These are phyloP conservation scores for Holotrichia oblita DNA, from an alignment of 1,140 invertebrate genomes.

Conservation along the genomic window DNA sequence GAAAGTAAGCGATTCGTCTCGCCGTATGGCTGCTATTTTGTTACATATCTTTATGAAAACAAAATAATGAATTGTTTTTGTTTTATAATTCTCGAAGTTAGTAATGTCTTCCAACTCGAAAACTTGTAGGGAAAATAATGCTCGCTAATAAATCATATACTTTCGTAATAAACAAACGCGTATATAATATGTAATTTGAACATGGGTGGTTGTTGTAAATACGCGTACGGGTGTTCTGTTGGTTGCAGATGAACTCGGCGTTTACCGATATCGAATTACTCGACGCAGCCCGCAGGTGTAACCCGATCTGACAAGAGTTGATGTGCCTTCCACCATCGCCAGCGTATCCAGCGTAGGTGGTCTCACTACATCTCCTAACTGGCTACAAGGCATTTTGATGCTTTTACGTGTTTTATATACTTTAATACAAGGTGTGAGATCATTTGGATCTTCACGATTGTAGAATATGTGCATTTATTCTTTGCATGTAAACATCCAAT, in stretches of 20 bases:
- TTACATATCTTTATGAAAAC: neutral
- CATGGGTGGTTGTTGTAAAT: conserved; percentile 42
- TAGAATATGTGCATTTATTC: neutral
- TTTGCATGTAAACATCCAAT: neutral
- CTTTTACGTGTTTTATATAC: conserved; percentile 35
- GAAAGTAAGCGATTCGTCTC: no score
- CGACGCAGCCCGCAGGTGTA: conserved; percentile 54
- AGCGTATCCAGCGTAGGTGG: conserved; percentile 42
- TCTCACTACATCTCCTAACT: conserved; percentile 34
- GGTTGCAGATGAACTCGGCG: conserved; percentile 48
- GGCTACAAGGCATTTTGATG: conserved; percentile 41
- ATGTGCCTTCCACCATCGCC: conserved; percentile 38
- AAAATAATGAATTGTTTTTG: neutral
- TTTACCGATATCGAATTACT: conserved; percentile 51
- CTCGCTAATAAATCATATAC: conserved; percentile 20
- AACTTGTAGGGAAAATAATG: neutral
- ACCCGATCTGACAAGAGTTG: conserved; percentile 48
- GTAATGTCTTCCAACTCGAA: neutral
- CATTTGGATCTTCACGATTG: neutral
- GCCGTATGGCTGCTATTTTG: neutral
- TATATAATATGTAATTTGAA: conserved; percentile 44
- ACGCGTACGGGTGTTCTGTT: conserved; percentile 42
- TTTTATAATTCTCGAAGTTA: neutral
- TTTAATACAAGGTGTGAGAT: conserved; percentile 29
- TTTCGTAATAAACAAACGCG: conserved; percentile 36